Conservation (phyloP, 2,113 vertebrate species). For the Hemiscyllium ocellatum region DNA sequence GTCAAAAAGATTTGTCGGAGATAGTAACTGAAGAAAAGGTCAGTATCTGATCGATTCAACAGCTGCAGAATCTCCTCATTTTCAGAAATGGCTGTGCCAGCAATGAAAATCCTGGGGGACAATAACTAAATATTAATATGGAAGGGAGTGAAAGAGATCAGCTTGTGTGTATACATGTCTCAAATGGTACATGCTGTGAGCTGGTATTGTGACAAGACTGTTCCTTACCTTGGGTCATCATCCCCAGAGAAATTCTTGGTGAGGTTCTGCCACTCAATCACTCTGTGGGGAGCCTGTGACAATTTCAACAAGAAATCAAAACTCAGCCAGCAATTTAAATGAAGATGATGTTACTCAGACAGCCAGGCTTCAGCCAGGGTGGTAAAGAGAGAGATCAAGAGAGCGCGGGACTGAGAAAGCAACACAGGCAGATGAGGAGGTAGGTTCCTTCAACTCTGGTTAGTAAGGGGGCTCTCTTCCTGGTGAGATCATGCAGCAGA, state of each 20-base stretch:
- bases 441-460: too few species aligned
- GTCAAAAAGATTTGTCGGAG: constrained; percentile 33
- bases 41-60: background rate
- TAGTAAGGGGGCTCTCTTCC: too few species aligned
- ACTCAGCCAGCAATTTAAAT: too few species aligned
- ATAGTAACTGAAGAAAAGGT: constrained; percentile 45
- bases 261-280: constrained; percentile 51
- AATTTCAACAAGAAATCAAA: background rate
- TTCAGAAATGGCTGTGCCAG: constrained; percentile 40
- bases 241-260: constrained; percentile 44
- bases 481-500: too few species aligned
- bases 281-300: constrained; percentile 30
- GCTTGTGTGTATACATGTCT: background rate
- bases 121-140: too few species aligned
- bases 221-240: constrained; percentile 42
- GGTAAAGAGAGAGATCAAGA: too few species aligned
- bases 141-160: background rate
- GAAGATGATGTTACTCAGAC: too few species aligned
- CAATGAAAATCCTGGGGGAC: constrained; percentile 43
- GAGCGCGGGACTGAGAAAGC: too few species aligned
- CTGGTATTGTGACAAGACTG: background rate
- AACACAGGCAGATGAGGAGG: too few species aligned
- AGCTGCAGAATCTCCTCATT: constrained; percentile 40
- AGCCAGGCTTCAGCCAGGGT: too few species aligned
- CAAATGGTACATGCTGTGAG: too few species aligned